Evolutionary conservation across 2,113 vertebrate genomes (phyloP).

Genomic region (Saguinus midas): DNA sequence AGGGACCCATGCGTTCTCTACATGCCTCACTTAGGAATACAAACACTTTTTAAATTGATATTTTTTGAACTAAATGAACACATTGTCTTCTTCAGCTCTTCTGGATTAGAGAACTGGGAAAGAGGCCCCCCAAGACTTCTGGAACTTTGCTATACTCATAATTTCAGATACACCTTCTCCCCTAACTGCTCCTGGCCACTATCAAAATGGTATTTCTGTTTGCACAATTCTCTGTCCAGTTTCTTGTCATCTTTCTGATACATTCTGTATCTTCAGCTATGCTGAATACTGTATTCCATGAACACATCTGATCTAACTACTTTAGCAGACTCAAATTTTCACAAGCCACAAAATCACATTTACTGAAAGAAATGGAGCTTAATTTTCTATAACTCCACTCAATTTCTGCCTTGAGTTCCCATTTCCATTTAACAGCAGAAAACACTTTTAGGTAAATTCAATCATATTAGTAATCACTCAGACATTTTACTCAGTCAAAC

Average conservation of each 20-base stretch:
- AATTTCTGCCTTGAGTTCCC: not conserved
- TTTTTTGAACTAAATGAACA: constrained; percentile 23
- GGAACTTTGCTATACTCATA: not conserved
- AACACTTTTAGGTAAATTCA: not conserved
- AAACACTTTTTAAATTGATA: not conserved
- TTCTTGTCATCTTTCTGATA: not conserved
- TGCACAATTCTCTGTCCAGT: not conserved
- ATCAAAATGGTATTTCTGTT: not conserved
- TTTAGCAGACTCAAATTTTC: not conserved
- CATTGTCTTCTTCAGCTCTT: not conserved
- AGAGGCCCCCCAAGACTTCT: not conserved
- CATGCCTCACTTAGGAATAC: not conserved
- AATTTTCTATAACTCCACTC: not conserved
- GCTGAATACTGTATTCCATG: not conserved
- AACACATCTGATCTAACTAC: not conserved
- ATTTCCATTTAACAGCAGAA: not conserved
- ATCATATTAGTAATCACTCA: not conserved
- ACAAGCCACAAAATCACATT: not conserved
- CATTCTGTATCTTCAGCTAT: not conserved
- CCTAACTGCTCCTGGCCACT: not conserved
- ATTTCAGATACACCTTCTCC: not conserved
- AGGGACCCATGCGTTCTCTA: not conserved
- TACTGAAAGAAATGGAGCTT: not conserved
- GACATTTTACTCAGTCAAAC: not conserved
- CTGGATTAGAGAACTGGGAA: not conserved